Base-by-base conservation (phyloP, 2,797 vertebrate genomes). In the Poeciliopsis gracilis region DNA sequence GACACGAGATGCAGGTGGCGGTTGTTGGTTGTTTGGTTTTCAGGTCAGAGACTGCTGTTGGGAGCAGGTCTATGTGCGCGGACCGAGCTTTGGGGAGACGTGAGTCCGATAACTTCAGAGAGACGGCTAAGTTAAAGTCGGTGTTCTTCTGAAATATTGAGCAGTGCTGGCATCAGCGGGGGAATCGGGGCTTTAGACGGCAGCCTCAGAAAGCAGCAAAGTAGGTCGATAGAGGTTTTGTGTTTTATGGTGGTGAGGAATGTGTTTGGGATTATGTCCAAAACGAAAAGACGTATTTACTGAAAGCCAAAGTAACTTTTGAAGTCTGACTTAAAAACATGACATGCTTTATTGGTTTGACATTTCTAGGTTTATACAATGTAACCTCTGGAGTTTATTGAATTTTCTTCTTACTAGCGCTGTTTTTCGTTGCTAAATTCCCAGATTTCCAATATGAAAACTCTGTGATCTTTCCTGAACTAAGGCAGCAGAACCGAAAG, bases 61-160 rank as follows among this genome's bases (percentile, higher is more conserved):
- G 51, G 76, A 66, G 23, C 38, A 67, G n/a, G 23, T 51, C 53
- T 57, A 4, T 67, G 71, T 28, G 43, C 10, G 51, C 73, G 25
- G 46, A 45, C 61, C 82, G 61, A n/a, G 66, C 73, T 85, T 46
- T 12, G 77, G 83, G 78, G 33, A 77, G 74, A 81, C 84, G 86
- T 73, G 81, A 77, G 77, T 73, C 81, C n/a, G 78, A 82, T 77
- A 15, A 66, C 76, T 77, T 75, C 67, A 82, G 63, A 84, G 72
- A 81, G 72, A 72, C 73, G 59, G 76, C 71, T 20, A 9, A 55
- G 83, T 86, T 85, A 83, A 90, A 90, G 82, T 81, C 75, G 15
- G 77, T 77, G 81, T 88, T 82, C 78, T 45, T 11, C 83, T 94
- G 59, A 94, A 94, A 93, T 92, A 93, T 94, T 94, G 76, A 94